Conservation (phyloP, 2,113 vertebrate species). For the Mus pahari region DNA sequence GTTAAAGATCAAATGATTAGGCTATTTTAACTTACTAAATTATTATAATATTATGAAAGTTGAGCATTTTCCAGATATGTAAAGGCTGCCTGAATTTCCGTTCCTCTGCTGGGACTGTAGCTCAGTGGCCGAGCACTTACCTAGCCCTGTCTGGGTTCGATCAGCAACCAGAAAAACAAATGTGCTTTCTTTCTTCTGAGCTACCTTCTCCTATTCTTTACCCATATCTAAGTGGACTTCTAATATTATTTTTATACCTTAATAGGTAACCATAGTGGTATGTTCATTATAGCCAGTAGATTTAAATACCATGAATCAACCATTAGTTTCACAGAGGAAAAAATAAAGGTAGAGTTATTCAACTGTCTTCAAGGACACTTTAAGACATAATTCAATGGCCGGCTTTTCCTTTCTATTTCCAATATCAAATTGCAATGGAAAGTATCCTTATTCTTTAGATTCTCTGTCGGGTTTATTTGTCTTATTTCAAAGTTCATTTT, state of each 20-base stretch:
- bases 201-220: background rate
- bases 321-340: background rate
- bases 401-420: background rate
- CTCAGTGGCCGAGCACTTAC: too few species aligned
- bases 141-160: too few species aligned
- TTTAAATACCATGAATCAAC: constrained; percentile 20
- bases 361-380: background rate
- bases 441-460: background rate
- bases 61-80: background rate
- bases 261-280: constrained; percentile 25
- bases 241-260: background rate
- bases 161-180: background rate
- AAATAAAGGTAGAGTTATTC: background rate
- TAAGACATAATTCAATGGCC: background rate
- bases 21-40: background rate
- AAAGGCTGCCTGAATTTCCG: background rate
- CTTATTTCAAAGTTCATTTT: constrained; percentile 59
- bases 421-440: constrained; percentile 2
- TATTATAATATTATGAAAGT: background rate
- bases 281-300: background rate
- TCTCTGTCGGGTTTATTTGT: background rate
- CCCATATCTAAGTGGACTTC: background rate
- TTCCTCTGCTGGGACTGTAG: background rate
- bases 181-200: background rate
- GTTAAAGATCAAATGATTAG: background rate